Conservation (phyloP, 2,113 vertebrate genomes). For the Telmatochromis sp. region DNA sequence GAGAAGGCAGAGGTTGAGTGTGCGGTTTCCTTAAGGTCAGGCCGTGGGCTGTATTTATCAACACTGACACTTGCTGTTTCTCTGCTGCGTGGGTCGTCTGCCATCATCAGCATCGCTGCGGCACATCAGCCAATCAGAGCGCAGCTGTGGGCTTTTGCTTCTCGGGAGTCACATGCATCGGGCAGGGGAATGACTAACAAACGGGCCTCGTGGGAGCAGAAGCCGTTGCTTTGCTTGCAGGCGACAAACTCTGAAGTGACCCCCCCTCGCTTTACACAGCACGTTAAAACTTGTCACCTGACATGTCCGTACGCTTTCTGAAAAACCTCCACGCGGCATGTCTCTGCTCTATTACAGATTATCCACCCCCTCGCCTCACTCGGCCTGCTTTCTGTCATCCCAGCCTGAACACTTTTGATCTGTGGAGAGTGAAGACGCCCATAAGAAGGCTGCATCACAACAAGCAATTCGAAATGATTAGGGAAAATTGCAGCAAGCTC, state of each 20-base stretch:
- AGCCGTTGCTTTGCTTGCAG: not conserved
- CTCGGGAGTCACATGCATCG: not conserved
- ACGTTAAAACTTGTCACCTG: not conserved
- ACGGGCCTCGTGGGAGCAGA: not conserved
- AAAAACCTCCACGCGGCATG: not conserved
- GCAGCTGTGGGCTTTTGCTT: not conserved
- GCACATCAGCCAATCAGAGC: slow-evolving; percentile 1
- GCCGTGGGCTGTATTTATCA: slow-evolving; percentile 33
- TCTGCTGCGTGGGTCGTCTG: slow-evolving; percentile 19
- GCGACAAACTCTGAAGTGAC: not conserved
- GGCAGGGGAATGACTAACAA: not conserved
- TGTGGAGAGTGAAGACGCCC: not conserved
- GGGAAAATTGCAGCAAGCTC: not conserved
- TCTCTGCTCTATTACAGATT: not conserved
- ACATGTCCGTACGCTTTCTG: not conserved
- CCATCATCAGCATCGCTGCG: not conserved
- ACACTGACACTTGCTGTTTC: slow-evolving; percentile 10
- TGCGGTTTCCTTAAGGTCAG: slow-evolving; percentile 26
- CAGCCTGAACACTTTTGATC: not conserved
- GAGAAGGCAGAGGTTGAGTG: not conserved
- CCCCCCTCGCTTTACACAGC: not conserved
- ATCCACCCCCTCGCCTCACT: not conserved
- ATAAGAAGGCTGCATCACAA: not conserved
- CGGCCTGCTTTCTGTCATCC: not conserved
- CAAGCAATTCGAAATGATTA: slow-evolving; percentile 10